Evolutionary conservation across 2,113 vertebrate species (phyloP), one percentile per base, ranked within the genome.

Genomic region (Nycticebus coucang): DNA sequence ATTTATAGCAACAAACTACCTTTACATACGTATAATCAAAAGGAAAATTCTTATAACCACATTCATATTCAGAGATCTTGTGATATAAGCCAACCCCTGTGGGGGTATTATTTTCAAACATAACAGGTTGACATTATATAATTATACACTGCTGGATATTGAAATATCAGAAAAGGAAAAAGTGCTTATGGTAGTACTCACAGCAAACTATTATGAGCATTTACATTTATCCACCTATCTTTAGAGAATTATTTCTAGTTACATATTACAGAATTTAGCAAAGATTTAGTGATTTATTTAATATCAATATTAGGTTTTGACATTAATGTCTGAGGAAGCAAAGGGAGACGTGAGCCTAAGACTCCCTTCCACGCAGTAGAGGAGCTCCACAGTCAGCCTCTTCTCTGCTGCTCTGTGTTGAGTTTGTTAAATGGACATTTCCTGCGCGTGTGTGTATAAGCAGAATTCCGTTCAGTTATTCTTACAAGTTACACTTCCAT

Each of bases 81-180:
- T 95, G 96, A 95, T 90, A 97, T 75, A 96, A 97, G 85, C 95
- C 96, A 98, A 95, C 81, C 94, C 90, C 94, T 95, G 96, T 87
- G 41, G 92, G 96, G 97, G 85, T 95, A 97, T 97, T 98, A 95
- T 96, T 98, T 98, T 97, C 95, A 94, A 95, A 94, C 95, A 90
- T 97, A 97, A 97, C 94, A 97, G 82, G 97, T 83, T 97, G 97
- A 98, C 97, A 97, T 98, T 97, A 97, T 97, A 95, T 98, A 97
- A 98, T 97, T 98, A 98, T 53, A 97, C 92, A 95, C 96, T 96
- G 96, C 90, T 97, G 97, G 97, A 95, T 97, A 98, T 41, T 95
- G 96, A 97, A 97, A 95, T 97, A 95, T 95, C 90, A 92, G 92
- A 98, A 97, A 96, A 64, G 57, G 30, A 95, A 95, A 97, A 97